Evolutionary conservation across 2,888 invertebrate species (phyloP).

Genomic region (Thymelicus sylvestris): DNA sequence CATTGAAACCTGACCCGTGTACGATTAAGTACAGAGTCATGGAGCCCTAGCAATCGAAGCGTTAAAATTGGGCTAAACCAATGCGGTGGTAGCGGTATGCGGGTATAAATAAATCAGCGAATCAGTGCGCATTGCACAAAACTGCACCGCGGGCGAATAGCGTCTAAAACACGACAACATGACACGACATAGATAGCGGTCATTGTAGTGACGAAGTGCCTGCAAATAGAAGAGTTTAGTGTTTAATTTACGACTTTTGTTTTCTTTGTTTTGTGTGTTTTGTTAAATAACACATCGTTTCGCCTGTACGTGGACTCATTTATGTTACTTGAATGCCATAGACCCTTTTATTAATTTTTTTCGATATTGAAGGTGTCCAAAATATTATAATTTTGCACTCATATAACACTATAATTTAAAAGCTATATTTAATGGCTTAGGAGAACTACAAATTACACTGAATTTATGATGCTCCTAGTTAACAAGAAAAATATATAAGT

Average conservation of each 20-base stretch:
- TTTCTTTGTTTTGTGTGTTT: neutral
- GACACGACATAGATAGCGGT: constrained; percentile 42
- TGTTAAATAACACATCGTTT: no score
- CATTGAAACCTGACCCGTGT: neutral
- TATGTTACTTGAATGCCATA: no score
- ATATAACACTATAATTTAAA: no score
- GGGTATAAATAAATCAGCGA: constrained; percentile 71
- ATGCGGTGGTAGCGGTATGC: constrained; percentile 48
- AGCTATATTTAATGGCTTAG: no score
- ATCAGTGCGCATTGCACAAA: constrained; percentile 69
- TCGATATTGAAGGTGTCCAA: no score
- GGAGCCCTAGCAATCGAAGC: constrained; percentile 15
- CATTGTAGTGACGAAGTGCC: constrained; percentile 32
- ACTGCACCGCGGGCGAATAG: constrained; percentile 57
- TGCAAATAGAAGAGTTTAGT: constrained; percentile 3
- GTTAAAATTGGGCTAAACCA: constrained; percentile 28
- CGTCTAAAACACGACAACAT: constrained; percentile 64
- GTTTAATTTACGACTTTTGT: neutral
- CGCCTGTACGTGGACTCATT: no score
- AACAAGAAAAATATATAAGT: no score
- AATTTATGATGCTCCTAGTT: no score
- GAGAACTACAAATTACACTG: no score
- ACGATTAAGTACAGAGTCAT: neutral
- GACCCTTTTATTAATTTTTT: no score
- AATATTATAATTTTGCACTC: no score